Evolutionary conservation across 2,888 invertebrate genomes (phyloP), one percentile per base, ranked within the genome.

Genomic region (Drosophila stalkeri): DNA sequence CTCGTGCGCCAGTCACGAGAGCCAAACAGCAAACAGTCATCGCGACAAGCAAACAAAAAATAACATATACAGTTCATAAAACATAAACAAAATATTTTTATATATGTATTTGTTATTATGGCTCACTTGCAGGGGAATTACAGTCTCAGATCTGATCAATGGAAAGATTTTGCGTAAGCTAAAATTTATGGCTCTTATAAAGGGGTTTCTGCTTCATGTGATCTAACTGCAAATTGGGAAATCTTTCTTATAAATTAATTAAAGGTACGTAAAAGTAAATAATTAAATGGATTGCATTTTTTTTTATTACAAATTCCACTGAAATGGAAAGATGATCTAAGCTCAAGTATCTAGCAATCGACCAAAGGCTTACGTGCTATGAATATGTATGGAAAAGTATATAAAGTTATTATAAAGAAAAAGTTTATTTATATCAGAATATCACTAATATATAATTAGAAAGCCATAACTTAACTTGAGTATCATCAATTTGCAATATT

Each of bases 1-100:
- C 86, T 86, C 83, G 86, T 88, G 80, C 9, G 37, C 23, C 39
- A 56, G 23, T 64, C 77, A 77, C 77, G 77, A 68, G 78, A 66
- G 54, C 18, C 46, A 18, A 55, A 27, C 27, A 37, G 23, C 52
- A 41, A 49, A 54, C 66, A 63, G 60, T 72, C 73, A 74, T 77
- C 67, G 23, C 27, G n/a, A 2, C 49, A 20, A 7, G 2, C 46
- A 47, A 69, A 62, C 47, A 57, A 72, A 51, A 44, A 77, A 64
- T 44, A 67, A 47, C 52, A 69, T 41, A 37, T 37, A 23, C 23
- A 49, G 11, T n/a, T 20, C 35, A 35, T n/a, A 39, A n/a, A 41
- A 23, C 0, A 23, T 23, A 43, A 31, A 11, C 18, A 27, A 27
- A 27, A 39, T 27, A 54, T 39, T 11, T 23, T 16, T 54, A 16